These are phyloP conservation scores for Oppia nitens DNA, from an alignment of 1,140 invertebrate species.

Conservation along the genomic window DNA sequence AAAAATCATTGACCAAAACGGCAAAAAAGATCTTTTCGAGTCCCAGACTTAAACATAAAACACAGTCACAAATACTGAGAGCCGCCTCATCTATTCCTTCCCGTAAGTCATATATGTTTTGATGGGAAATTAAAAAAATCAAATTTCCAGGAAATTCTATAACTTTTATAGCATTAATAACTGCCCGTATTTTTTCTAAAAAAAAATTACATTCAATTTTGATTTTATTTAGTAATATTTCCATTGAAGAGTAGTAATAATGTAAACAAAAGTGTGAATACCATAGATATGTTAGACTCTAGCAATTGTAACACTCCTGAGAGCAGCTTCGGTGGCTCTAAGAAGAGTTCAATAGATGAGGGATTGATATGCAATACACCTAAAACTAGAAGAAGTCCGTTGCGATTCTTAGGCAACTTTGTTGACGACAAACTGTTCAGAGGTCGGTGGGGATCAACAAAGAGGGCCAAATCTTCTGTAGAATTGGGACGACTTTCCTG, in stretches of 20 bases:
- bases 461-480: conserved; percentile 9
- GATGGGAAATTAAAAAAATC: background rate
- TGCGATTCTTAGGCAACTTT: conserved; percentile 7
- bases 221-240: conserved; percentile 9
- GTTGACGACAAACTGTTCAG: conserved; percentile 11
- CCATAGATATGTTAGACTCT: background rate
- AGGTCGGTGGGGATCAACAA: conserved; percentile 3
- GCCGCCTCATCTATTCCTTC: conserved; percentile 11
- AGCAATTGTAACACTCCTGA: conserved; percentile 1
- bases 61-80: conserved; percentile 7
- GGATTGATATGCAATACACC: background rate
- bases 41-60: conserved; percentile 6
- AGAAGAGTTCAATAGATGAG: conserved; percentile 12
- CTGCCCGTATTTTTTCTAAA: background rate
- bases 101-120: conserved; percentile 1
- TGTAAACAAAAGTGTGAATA: background rate
- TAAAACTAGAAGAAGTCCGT: conserved; percentile 9
- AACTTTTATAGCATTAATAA: no score
- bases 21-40: conserved; percentile 1
- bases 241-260: conserved; percentile 1
- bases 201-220: no score
- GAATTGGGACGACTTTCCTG: conserved; percentile 5
- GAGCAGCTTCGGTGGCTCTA: background rate
- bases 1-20: background rate
- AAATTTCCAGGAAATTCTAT: background rate